Base-by-base conservation (phyloP, 1,140 invertebrate genomes). In the Tetragnatha versicolor region DNA sequence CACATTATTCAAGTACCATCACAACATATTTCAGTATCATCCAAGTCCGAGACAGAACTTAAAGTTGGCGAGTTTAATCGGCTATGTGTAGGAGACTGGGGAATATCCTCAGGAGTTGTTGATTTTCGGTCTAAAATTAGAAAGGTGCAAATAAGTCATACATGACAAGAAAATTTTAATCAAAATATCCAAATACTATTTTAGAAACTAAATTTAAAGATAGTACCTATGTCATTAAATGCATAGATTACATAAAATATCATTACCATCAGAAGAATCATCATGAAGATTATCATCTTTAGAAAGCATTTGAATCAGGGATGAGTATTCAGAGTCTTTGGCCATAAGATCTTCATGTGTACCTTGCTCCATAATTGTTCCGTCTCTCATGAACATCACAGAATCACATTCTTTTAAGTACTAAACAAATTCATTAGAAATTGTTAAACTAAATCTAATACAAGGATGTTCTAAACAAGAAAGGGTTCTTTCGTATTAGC, bases 331-430 rank as follows among this genome's bases (percentile, higher is more conserved):
- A n/a, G 82, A 81, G 53, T 83, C 82, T 22, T 82, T 82, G 5
- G 80, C 80, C 69, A 87, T 79, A 12, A 89, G 81, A 25, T 85
- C 82, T 29, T 84, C 82, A 82, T 89, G 88, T 6, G 83, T 85
- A 5, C 87, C 89, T 51, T 84, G 81, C 55, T 86, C 86, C 9
- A 85, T 82, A 25, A 90, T 85, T 66, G 80, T 80, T 14, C 89
- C 88, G 61, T 86, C 83, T 79, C 86, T 82, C 84, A 90, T 86
- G 20, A 88, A 83, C 47, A 89, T 82, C 20, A 90, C 85, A 42
- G 86, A 82, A 82, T 89, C 87, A 82, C 88, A 89, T 70, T 86
- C 82, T 49, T 85, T 82, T 5, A 90, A 80, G 81, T 86, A 86
- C 86, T 89, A 65, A 80, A 53, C 63, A 51, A 47, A 65, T 1